Conservation (phyloP, 2,113 vertebrate genomes). For the Periophthalmus modestus region DNA sequence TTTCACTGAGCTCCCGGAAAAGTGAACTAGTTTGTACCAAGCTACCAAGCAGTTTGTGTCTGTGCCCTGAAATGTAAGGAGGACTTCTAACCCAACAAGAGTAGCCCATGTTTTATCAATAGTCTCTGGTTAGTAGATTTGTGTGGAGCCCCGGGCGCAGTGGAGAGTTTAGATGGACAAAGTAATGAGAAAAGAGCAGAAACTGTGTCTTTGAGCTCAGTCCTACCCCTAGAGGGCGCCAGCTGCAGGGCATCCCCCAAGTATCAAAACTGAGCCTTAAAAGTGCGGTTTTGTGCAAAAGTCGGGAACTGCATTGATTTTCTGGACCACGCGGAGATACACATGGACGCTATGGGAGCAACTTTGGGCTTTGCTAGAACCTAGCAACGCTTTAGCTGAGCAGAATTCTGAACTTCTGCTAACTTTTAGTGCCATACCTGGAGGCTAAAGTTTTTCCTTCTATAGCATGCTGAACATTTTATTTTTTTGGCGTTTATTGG, state of each 20-base stretch:
- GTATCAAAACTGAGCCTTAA: conserved; percentile 12
- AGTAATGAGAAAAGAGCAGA: conserved; percentile 19
- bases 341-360: background rate
- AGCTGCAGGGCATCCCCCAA: conserved; percentile 31
- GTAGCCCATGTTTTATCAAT: conserved; percentile 59
- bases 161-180: conserved; percentile 36
- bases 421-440: background rate
- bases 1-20: background rate
- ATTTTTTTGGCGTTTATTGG: background rate
- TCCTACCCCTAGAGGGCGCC: conserved; percentile 27
- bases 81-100: conserved; percentile 33
- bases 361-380: background rate
- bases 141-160: conserved; percentile 23
- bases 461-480: background rate
- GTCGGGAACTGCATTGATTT: conserved; percentile 25
- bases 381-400: background rate
- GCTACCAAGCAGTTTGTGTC: conserved; percentile 20
- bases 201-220: conserved; percentile 16
- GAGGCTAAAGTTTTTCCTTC: background rate
- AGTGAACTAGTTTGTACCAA: conserved; percentile 17
- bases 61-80: conserved; percentile 30
- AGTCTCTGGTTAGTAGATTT: conserved; percentile 18
- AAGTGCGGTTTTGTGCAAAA: conserved; percentile 24
- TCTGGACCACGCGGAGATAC: conserved; percentile 3
- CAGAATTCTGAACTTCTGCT: background rate